Evolutionary conservation across 2,888 invertebrate species (phyloP).

Genomic region (Alentia gelatinosa): DNA sequence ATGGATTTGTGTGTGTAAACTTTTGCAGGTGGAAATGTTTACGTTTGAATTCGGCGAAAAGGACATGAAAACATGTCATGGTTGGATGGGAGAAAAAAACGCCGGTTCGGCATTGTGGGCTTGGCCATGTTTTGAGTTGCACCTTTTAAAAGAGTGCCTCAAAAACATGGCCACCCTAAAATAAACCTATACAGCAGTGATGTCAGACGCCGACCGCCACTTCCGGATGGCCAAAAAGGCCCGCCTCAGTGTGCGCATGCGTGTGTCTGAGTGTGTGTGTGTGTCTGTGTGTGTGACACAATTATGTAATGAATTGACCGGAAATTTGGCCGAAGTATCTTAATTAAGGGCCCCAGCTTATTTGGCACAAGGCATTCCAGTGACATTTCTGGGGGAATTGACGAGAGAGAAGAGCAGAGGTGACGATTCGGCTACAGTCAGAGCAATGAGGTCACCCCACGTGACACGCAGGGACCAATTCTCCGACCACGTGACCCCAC

Average conservation of each 20-base stretch:
- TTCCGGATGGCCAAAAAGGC: not conserved
- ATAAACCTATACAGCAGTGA: not conserved
- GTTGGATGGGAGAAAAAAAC: too few species aligned
- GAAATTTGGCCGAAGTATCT: conserved; percentile 17
- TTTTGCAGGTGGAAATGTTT: not conserved
- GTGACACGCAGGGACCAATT: too few species aligned
- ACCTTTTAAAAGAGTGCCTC: not conserved
- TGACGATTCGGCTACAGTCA: not conserved
- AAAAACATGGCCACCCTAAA: too few species aligned
- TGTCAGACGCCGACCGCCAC: not conserved
- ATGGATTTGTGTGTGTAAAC: not conserved
- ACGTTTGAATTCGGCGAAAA: not conserved
- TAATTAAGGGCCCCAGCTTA: not conserved
- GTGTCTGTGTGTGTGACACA: too few species aligned
- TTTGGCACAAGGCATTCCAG: not conserved
- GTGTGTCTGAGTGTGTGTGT: not conserved
- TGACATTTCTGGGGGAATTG: not conserved
- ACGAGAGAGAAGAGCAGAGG: not conserved
- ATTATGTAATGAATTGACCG: conserved; percentile 41
- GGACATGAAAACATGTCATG: not conserved
- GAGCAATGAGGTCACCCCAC: not conserved
- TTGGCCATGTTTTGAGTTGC: not conserved
- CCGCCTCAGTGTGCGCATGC: not conserved
- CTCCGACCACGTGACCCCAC: not conserved
- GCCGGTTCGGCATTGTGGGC: not conserved